phyloP scores from a whole-genome alignment of 2,113 vertebrate genomes.

The Egretta garzetta region DNA sequence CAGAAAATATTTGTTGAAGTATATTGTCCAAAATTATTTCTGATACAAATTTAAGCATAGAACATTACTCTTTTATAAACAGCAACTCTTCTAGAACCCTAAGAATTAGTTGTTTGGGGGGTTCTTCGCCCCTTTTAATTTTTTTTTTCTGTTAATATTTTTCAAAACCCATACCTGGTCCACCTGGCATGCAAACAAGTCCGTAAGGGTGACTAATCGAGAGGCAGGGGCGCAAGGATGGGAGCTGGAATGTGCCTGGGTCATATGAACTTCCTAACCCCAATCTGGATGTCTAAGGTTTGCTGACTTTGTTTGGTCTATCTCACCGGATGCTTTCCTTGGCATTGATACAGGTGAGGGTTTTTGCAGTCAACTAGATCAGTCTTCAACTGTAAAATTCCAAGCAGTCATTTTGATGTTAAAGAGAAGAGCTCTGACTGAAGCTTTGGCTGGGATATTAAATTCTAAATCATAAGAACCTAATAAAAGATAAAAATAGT shows the following conservation, averaged over 20 bases:
- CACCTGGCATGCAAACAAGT: background rate
- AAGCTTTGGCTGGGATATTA: conserved; percentile 40
- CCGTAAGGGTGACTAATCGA: accelerated
- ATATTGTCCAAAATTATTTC: background rate
- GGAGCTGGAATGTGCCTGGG: background rate
- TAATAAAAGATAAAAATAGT: conserved; percentile 56
- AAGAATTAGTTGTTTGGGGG: too few species aligned
- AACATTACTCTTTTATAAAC: background rate
- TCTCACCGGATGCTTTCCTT: conserved; percentile 54
- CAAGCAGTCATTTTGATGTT: background rate
- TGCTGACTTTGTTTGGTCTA: conserved; percentile 3
- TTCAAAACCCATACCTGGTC: background rate
- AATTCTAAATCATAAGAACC: conserved; percentile 38
- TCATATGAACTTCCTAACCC: background rate
- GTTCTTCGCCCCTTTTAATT: background rate
- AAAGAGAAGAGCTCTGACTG: background rate
- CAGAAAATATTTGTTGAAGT: background rate
- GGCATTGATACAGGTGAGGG: conserved; percentile 12
- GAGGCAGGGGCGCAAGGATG: background rate
- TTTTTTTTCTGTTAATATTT: accelerated
- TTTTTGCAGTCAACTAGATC: background rate
- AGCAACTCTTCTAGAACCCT: background rate
- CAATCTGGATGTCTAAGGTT: background rate
- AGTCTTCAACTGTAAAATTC: background rate
- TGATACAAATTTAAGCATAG: accelerated